These are phyloP conservation scores for Esox niger DNA, from an alignment of 2,113 vertebrate genomes.

Conservation along the genomic window DNA sequence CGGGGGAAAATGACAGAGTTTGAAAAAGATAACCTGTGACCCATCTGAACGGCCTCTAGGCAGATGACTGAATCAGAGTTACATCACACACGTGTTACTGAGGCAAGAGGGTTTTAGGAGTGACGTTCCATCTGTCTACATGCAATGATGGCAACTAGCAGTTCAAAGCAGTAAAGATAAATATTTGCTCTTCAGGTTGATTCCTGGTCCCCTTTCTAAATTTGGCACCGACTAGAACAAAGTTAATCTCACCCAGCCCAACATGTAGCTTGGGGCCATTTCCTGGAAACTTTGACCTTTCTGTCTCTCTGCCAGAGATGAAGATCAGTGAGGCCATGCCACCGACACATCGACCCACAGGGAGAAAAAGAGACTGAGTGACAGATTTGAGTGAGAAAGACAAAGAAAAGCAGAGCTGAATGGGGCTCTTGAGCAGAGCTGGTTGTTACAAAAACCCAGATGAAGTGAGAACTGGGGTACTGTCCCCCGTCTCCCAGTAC, in stretches of 20 bases:
- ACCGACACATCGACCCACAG: constrained; percentile 33
- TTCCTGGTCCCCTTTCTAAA: constrained; percentile 53
- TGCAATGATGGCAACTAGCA: constrained; percentile 17
- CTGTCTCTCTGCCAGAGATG: constrained; percentile 14
- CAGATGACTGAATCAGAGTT: constrained; percentile 16
- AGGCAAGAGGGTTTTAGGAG: not conserved
- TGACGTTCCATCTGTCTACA: not conserved
- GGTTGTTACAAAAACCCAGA: not conserved
- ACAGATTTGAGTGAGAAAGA: not conserved
- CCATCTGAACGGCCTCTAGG: constrained; percentile 39
- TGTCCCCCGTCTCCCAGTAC: not conserved
- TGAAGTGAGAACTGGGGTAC: not conserved
- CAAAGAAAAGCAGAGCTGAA: not conserved
- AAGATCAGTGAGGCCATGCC: constrained; percentile 18
- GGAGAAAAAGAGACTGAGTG: not conserved
- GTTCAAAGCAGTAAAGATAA: constrained; percentile 46
- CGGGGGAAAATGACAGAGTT: constrained; percentile 10
- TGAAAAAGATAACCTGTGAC: constrained; percentile 36
- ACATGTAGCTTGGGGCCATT: constrained; percentile 51
- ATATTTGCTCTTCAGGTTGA: constrained; percentile 49
- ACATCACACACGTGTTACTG: constrained; percentile 23
- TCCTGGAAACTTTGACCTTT: constrained; percentile 62
- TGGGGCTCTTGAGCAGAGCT: not conserved
- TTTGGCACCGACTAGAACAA: constrained; percentile 44
- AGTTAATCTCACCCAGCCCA: constrained; percentile 25